Conservation (phyloP, 2,113 vertebrate species). For the Grammomys dolichurus region DNA sequence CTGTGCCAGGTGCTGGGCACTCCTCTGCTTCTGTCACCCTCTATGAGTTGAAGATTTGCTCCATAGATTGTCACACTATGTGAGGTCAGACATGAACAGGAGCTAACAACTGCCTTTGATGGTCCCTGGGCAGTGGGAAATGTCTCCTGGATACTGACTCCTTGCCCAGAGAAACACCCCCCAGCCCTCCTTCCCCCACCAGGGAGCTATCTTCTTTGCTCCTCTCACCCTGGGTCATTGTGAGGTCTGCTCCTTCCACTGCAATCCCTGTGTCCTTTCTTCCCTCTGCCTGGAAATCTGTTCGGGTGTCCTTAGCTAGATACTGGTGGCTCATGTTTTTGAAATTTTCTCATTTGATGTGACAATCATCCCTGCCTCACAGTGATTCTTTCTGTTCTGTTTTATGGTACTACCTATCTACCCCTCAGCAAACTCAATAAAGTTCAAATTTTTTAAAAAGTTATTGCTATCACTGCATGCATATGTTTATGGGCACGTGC, state of each 20-base stretch:
- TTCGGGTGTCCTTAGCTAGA: not conserved
- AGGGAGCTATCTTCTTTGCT: not conserved
- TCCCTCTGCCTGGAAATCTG: not conserved
- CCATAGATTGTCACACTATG: not conserved
- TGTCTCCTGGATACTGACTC: not conserved
- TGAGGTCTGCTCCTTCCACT: not conserved
- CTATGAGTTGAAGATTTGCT: not conserved
- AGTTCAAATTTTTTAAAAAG: not conserved
- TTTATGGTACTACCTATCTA: not conserved
- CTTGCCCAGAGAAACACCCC: conserved; percentile 50
- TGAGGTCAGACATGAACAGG: not conserved
- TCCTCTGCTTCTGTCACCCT: not conserved
- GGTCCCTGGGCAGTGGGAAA: conserved; percentile 52
- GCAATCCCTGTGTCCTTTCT: not conserved
- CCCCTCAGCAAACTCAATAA: not conserved
- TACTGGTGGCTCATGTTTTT: not conserved
- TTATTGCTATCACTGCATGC: not conserved
- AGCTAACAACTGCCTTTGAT: not conserved
- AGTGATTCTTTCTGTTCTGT: not conserved
- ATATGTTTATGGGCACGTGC: not conserved
- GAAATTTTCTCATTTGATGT: not conserved
- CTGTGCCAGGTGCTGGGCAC: not conserved
- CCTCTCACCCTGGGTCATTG: not conserved
- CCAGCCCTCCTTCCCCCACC: not conserved
- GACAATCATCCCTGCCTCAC: not conserved